Base-by-base conservation (phyloP, 2,797 vertebrate species). In the Urocyon cinereoargenteus region DNA sequence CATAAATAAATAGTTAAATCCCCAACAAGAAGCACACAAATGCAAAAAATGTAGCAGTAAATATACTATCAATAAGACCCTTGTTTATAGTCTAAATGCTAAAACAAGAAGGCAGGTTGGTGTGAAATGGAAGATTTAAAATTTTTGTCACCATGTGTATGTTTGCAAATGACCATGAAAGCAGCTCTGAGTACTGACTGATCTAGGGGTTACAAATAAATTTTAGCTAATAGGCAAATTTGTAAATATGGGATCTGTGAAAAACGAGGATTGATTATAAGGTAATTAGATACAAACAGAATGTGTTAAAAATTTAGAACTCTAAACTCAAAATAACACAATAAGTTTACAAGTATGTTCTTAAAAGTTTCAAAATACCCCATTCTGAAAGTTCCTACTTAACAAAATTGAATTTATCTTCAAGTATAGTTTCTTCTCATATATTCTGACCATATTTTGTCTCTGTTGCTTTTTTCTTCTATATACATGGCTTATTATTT, bases 241-340 rank as follows among this genome's bases (percentile, higher is more conserved):
- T 21, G 21, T 90, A 87, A 88, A 61, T 51, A 86, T 3, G 31
- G 4, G 64, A 89, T 70, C 14, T 95, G 4, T 0, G 28, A 64
- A 72, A 82, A 53, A n/a, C 6, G 0, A 83, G 24, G n/a, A 81
- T 62, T 49, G 18, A 22, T 31, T 62, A 3, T 94, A 26, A 70
- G 15, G 77, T 79, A 77, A 77, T 75, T 34, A 86, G 24, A 82
- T 78, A 14, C 7, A 62, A 40, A 55, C 51, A 8, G 14, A 91
- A 83, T 96, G 70, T 92, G 28, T 49, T 75, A 70, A 96, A 49
- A 79, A 96, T 86, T 97, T 96, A n/a, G 45, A 97, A 92, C 72
- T 24, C 2, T 45, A 85, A 94, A 55, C 22, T 6, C 8, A 6
- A 92, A 92, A 86, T 91, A 91, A 92, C 51, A 86, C 18, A 91